A percentile compares a stretch with the other conserved stretches of the same genome.
Evolutionary conservation across 2,888 invertebrate genomes (phyloP).

Genomic region (Dynastes grantii): DNA sequence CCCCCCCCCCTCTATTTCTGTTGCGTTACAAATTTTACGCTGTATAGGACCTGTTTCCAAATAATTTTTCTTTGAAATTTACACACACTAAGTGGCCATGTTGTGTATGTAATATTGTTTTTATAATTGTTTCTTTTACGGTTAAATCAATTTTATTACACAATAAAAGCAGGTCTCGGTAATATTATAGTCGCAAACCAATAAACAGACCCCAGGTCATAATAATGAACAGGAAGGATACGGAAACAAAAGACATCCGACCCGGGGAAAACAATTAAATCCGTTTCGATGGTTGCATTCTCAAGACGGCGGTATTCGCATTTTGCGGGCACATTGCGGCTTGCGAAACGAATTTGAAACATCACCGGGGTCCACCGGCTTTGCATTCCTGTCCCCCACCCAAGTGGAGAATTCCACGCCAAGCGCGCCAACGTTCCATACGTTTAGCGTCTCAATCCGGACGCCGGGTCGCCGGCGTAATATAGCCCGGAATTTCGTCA

Average conservation of each 20-base stretch:
- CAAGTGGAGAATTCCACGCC: constrained; percentile 33
- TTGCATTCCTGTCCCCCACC: constrained; percentile 42
- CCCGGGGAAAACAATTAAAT: constrained; percentile 63
- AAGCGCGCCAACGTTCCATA: constrained; percentile 10
- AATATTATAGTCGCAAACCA: not conserved
- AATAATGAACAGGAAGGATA: not conserved
- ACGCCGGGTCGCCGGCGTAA: constrained; percentile 14
- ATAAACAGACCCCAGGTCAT: not conserved
- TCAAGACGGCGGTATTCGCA: constrained; percentile 45
- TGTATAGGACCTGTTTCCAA: too few species aligned
- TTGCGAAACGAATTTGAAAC: constrained; percentile 42
- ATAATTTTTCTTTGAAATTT: too few species aligned
- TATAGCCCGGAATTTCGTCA: constrained; percentile 39
- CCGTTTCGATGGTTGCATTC: constrained; percentile 62
- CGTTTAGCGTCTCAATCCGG: constrained; percentile 35
- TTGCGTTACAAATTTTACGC: too few species aligned
- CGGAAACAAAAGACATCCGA: constrained; percentile 55
- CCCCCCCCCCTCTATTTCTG: too few species aligned
- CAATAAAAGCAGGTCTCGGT: too few species aligned
- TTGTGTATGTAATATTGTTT: too few species aligned
- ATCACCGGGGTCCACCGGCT: constrained; percentile 44
- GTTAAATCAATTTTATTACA: too few species aligned
- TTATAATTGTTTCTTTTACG: too few species aligned
- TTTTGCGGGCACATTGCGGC: constrained; percentile 43
- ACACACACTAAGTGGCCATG: too few species aligned